Conservation (phyloP, 2,113 vertebrate species). For the Ornithorhynchus anatinus region DNA sequence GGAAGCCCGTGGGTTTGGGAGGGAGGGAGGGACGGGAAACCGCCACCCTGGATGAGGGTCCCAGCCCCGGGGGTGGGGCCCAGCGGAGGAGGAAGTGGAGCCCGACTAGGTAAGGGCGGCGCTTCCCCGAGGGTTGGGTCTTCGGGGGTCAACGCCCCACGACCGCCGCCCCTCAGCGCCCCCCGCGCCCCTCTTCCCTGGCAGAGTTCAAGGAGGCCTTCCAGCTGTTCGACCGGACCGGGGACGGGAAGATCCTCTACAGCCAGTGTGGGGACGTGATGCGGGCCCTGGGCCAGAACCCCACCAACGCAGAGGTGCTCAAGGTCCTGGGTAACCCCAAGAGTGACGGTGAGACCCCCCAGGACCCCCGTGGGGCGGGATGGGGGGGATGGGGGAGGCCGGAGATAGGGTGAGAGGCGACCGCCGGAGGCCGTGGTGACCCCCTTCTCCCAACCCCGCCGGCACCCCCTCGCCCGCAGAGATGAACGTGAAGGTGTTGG, state of each 20-base stretch:
- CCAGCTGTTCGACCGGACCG: conserved; percentile 86
- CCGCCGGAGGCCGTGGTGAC: too few relatives aligned
- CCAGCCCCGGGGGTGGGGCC: background rate
- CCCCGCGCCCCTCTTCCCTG: background rate
- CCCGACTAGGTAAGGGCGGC: background rate
- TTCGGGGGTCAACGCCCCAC: background rate
- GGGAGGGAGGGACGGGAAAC: background rate
- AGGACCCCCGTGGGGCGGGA: background rate
- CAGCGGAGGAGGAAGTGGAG: background rate
- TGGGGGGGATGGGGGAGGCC: too few relatives aligned
- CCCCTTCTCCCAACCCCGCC: background rate
- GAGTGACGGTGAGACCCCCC: conserved; percentile 79
- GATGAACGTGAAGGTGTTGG: conserved; percentile 86
- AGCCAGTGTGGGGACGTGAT: conserved; percentile 91
- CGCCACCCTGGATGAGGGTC: background rate
- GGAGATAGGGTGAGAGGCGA: too few relatives aligned
- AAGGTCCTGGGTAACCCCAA: conserved; percentile 92
- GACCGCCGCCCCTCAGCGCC: background rate
- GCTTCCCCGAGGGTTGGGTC: background rate
- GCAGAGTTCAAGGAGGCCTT: conserved; percentile 93
- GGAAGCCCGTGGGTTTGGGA: background rate
- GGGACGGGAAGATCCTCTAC: conserved; percentile 89
- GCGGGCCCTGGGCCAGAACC: conserved; percentile 91
- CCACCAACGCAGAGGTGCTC: conserved; percentile 90
- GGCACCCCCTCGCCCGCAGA: conserved; percentile 61